A percentile compares a stretch with the other conserved stretches of the same genome.
phyloP scores from a whole-genome alignment of 2,888 invertebrate genomes.

The Vannuccia rotundouncinata region DNA sequence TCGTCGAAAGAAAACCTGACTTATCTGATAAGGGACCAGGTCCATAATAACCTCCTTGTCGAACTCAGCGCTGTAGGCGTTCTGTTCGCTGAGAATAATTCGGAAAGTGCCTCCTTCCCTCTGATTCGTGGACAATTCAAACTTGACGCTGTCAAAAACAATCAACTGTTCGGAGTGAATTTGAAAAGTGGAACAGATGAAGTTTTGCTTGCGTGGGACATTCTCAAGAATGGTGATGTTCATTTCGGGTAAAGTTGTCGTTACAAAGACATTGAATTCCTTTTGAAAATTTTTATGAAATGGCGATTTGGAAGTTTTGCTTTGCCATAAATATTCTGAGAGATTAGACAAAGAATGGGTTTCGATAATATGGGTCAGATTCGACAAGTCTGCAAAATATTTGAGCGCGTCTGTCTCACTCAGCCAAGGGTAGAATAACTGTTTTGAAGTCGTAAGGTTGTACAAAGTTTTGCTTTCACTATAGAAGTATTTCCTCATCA shows the following conservation, averaged over 20 bases:
- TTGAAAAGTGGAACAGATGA: background rate
- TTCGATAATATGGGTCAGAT: background rate
- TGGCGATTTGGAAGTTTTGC: background rate
- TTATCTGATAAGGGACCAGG: background rate
- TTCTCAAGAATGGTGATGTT: background rate
- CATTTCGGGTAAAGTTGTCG: background rate
- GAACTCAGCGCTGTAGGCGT: background rate
- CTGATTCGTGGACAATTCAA: background rate
- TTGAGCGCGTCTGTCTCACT: background rate
- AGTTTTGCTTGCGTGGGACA: background rate
- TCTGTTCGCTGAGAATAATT: background rate
- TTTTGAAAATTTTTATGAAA: background rate
- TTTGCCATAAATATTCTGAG: background rate
- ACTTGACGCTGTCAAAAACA: background rate
- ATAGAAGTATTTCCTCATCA: background rate
- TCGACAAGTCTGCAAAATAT: background rate
- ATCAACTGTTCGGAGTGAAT: background rate
- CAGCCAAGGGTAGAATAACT: background rate
- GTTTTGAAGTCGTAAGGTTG: background rate
- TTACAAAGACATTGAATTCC: background rate
- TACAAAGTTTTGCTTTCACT: background rate
- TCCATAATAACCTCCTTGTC: background rate
- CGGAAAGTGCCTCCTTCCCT: background rate
- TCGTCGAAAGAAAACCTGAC: background rate
- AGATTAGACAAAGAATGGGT: background rate